A percentile compares a stretch with the other conserved stretches of the same genome.
Conservation (phyloP, 2,797 vertebrate species). For the Coregonus sp. region DNA sequence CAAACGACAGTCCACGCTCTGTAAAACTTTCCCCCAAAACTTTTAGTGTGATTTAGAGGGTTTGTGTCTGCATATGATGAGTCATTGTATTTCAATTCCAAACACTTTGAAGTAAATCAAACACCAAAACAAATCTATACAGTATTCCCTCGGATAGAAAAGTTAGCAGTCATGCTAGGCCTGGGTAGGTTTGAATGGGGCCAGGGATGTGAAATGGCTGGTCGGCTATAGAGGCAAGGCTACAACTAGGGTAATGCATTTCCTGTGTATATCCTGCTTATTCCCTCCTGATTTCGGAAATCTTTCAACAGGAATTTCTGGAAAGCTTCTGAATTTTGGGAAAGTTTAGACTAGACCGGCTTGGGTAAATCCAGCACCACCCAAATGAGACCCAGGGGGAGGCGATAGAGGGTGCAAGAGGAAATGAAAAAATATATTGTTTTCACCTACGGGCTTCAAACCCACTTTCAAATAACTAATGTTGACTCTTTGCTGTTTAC, state of each 20-base stretch:
- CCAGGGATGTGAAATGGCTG: not conserved
- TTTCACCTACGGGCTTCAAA: slow-evolving; percentile 20
- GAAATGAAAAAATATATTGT: not conserved
- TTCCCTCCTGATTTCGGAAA: too few relatives aligned
- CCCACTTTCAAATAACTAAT: slow-evolving; percentile 7
- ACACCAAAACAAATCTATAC: not conserved
- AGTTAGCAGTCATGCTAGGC: not conserved
- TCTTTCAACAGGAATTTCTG: too few relatives aligned
- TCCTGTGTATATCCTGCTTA: too few relatives aligned
- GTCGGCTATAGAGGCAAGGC: not conserved
- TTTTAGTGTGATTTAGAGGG: not conserved
- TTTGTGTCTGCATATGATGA: not conserved
- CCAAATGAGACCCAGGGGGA: not conserved
- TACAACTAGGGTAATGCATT: not conserved
- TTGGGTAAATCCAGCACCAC: not conserved
- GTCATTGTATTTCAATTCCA: not conserved
- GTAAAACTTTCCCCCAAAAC: not conserved
- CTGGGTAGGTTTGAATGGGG: not conserved
- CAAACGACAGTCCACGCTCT: not conserved
- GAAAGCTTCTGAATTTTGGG: too few relatives aligned
- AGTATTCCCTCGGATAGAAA: not conserved
- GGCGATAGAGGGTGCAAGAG: not conserved
- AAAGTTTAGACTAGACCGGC: not conserved
- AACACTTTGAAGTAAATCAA: too few relatives aligned
- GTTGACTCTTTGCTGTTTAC: not conserved